Base-by-base conservation (phyloP, 2,113 vertebrate species). In the Calonectris borealis region DNA sequence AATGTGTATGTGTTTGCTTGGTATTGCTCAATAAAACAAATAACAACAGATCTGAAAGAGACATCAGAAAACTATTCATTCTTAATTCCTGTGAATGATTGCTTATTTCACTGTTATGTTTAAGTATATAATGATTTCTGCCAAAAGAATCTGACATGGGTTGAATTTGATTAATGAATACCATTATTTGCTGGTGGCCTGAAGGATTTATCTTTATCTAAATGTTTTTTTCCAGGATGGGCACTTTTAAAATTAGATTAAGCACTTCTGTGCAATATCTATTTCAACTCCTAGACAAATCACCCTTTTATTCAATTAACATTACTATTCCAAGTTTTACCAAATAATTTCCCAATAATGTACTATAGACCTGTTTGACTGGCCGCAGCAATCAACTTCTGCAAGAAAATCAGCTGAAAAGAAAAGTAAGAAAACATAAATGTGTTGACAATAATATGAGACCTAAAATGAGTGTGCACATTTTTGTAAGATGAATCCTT, bases 121-220 rank as follows among this genome's bases (percentile, higher is more conserved):
- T 86, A 96, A 85, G 94, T 75, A 68, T 68, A 52, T 97, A 96
- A 98, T 92, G 64, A 88, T 96, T 94, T 92, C 91, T 93, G 84
- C 91, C 68, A 91, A 60, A 93, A 95, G 36, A 66, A 66, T 87
- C 72, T 91, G 76, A 96, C 62, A 65, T 40, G 83, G 79, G 93
- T 90, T 94, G 96, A 91, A 70, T 93, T 95, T 98, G 96, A 98
- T 97, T 93, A 97, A 97, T 96, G 78, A 34, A 90, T 81, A 52
- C 77, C 60, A 89, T 98, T 97, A 92, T 94, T 97, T 97, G 62
- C 86, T 96, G 79, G 91, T 96, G 94, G 65, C 34, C 57, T 65
- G 77, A 94, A 97, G 69, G 72, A 91, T 98, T 95, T 96, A 90
- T 97, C 92, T 95, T 89, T 95, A 90, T 94, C 55, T 86, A 87